These are phyloP conservation scores for Uloborus plumipes DNA, from an alignment of 2,888 invertebrate genomes.

Conservation along the genomic window DNA sequence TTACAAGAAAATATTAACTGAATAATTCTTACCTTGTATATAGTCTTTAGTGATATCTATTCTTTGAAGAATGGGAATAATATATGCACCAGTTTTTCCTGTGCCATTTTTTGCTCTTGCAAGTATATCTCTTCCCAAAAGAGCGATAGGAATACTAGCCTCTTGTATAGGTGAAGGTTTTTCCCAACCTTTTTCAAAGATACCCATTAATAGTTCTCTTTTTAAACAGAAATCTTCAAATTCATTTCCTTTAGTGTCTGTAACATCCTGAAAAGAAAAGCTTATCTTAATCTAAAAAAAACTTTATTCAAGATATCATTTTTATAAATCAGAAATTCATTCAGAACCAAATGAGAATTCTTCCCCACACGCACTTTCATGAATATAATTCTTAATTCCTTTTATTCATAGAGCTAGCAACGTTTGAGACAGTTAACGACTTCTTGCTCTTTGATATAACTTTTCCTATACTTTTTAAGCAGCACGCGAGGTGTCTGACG, in stretches of 20 bases:
- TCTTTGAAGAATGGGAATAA: constrained; percentile 98
- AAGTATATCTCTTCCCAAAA: constrained; percentile 96
- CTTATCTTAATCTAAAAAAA: background rate
- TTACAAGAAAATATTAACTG: too few relatives aligned
- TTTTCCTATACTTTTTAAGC: too few relatives aligned
- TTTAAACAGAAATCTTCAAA: constrained; percentile 99
- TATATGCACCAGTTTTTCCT: constrained; percentile 99
- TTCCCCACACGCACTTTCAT: too few relatives aligned
- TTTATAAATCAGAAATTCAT: too few relatives aligned
- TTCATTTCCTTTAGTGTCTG: constrained; percentile 98
- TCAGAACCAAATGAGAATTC: too few relatives aligned
- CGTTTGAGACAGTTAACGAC: too few relatives aligned
- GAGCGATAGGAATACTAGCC: constrained; percentile 97
- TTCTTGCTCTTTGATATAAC: too few relatives aligned
- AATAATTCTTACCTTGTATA: constrained; percentile 80
- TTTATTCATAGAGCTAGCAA: too few relatives aligned
- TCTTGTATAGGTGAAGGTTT: constrained; percentile 99
- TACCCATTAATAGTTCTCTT: constrained; percentile 98
- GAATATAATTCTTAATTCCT: too few relatives aligned
- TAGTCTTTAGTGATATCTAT: constrained; percentile 82
- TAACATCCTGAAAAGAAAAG: constrained; percentile 85
- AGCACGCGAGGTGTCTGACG: too few relatives aligned
- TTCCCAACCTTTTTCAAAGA: constrained; percentile 99
- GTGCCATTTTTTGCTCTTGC: constrained; percentile 99
- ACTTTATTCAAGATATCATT: too few relatives aligned